A percentile compares a stretch with the other conserved stretches of the same genome.
Evolutionary conservation across 1,140 invertebrate species (phyloP).

Genomic region (Drosophila tropicalis): DNA sequence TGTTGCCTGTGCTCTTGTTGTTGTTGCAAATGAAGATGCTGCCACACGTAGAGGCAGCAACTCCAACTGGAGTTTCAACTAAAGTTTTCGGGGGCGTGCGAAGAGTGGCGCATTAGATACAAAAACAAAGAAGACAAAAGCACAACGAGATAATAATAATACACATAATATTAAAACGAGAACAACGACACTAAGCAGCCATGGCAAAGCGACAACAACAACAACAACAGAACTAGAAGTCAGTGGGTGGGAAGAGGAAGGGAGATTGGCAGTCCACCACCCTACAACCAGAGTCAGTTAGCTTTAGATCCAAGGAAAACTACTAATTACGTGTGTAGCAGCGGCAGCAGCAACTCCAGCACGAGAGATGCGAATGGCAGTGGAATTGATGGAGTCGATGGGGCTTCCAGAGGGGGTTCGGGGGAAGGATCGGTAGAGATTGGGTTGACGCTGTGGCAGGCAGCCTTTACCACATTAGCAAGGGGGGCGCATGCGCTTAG

Average conservation of each 20-base stretch:
- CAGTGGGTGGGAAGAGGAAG: background rate
- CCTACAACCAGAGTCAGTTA: background rate
- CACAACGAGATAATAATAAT: constrained; percentile 66
- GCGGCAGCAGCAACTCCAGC: constrained; percentile 25
- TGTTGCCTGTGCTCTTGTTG: constrained; percentile 49
- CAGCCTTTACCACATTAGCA: constrained; percentile 63
- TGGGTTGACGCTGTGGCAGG: constrained; percentile 14
- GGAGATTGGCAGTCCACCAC: too few species aligned
- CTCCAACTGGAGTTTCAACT: constrained; percentile 12
- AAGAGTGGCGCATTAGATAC: constrained; percentile 53
- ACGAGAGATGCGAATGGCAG: background rate
- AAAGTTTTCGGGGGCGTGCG: constrained; percentile 58
- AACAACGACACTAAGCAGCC: constrained; percentile 61
- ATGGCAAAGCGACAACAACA: constrained; percentile 33
- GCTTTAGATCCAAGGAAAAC: constrained; percentile 59
- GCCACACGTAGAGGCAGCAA: constrained; percentile 7
- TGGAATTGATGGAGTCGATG: background rate
- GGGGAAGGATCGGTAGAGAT: too few species aligned
- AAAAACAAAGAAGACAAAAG: constrained; percentile 48
- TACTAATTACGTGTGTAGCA: constrained; percentile 68
- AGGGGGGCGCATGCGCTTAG: constrained; percentile 49
- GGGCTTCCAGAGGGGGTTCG: too few species aligned
- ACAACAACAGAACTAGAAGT: constrained; percentile 42
- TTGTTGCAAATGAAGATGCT: constrained; percentile 71
- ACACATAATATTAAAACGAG: constrained; percentile 70